A percentile compares a stretch with the other conserved stretches of the same genome.
These are phyloP conservation scores for Erebia ligea DNA, from an alignment of 2,888 invertebrate species.

Conservation along the genomic window DNA sequence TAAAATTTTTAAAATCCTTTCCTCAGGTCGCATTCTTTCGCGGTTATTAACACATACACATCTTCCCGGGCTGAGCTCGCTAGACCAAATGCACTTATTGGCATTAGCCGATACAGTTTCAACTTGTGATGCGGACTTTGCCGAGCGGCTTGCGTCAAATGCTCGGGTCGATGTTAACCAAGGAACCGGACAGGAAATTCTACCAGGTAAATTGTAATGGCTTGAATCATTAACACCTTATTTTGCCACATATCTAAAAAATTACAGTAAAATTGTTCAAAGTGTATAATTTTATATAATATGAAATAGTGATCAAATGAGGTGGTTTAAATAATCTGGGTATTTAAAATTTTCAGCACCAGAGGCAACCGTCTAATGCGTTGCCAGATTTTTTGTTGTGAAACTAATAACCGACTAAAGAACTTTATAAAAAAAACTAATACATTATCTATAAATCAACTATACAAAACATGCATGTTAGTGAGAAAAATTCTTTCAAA, in stretches of 20 bases:
- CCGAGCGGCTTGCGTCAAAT: constrained; percentile 88
- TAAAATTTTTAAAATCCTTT: background rate
- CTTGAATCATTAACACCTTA: background rate
- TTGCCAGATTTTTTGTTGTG: background rate
- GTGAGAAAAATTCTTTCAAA: no score
- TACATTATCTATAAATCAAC: no score
- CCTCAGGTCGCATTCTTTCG: constrained; percentile 89
- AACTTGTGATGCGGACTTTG: constrained; percentile 94
- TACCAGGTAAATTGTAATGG: constrained; percentile 59
- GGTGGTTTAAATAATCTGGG: no score
- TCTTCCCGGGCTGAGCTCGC: constrained; percentile 95
- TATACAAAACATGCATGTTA: no score
- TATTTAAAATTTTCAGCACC: no score
- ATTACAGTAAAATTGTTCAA: no score
- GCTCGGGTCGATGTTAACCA: constrained; percentile 61
- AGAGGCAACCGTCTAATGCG: no score
- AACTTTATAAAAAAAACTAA: no score
- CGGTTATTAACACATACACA: constrained; percentile 97
- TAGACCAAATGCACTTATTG: constrained; percentile 99
- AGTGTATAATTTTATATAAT: no score
- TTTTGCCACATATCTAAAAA: background rate
- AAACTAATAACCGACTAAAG: no score
- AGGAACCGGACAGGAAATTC: constrained; percentile 60
- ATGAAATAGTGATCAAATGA: no score
- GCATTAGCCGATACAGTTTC: constrained; percentile 99